Base-by-base conservation (phyloP, 2,888 invertebrate genomes). In the Chrysolina americana region DNA sequence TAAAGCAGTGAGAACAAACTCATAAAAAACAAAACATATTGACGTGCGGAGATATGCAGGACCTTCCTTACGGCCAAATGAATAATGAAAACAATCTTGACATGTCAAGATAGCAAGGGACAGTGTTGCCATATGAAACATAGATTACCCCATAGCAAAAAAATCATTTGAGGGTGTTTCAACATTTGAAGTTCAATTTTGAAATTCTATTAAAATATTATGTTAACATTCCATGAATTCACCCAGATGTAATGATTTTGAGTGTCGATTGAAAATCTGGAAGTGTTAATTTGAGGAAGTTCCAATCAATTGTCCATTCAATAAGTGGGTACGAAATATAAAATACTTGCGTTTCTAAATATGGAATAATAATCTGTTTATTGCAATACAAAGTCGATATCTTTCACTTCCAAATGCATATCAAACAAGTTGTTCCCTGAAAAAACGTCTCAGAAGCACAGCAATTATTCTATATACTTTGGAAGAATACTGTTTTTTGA, bases 91-190 rank as follows among this genome's bases (percentile, higher is more conserved):
- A 28, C 36, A 59, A 59, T 59, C 10, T 36, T 59, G 15, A 59
- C n/a, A 59, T 59, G 59, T 59, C 59, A 36, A 28, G 59, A 59
- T 59, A n/a, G 28, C 59, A 17, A 59, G 36, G 59, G 59, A 6
- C 59, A 59, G 36, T 59, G 59, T 59, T 59, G 59, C 59, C 36
- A 36, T 11, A n/a, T 28, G 36, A 19, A 59, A 59, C 36, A 28
- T 5, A 36, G 59, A 59, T 36, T 59, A 59, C 36, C 36, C 36
- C 59, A 59, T n/a, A 28, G 59, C n/a, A 0, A 8, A 10, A 15
- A 36, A 59, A 36, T 59, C 59, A 28, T 59, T 36, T 59, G 23
- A 50, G 59, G 59, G 59, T 59, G n/a, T 59, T 59, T 36, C 28
- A 59, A 59, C n/a, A 59, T 23, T 59, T 23, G 15, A 28, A n/a